Base-by-base conservation (phyloP, 2,888 invertebrate genomes). In the Lycaena phlaeas region DNA sequence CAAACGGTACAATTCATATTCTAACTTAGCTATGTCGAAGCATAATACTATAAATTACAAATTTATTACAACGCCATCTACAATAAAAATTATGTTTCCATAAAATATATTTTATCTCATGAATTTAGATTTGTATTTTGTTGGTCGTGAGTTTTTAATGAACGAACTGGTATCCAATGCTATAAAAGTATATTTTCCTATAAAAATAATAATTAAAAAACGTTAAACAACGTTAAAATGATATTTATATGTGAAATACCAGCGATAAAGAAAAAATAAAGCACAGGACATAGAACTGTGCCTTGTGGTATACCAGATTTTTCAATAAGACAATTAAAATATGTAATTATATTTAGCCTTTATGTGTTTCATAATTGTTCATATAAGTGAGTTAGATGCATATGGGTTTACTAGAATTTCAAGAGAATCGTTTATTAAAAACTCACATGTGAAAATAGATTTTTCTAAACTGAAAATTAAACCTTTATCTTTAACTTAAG, bases 31-130 rank as follows among this genome's bases (percentile, higher is more conserved):
- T 79, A 82, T 76, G 72, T 77, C 54, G 74, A 78, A 75, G 72
- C 75, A 75, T 78, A 65, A 68, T 71, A 73, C 71, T 77, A 79
- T 81, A 76, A 74, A 74, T 81, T 78, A 77, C 74, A 78, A 66
- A 70, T 75, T 76, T 75, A 70, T 76, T 79, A 82, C 70, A 69
- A 59, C 59, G 50, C 56, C 48, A 58, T 53, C 68, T 71, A 72
- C 55, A 50, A 50, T 52, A 49, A 42, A 45, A 43, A 22, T 29
- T 7, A 29, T 34, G 12, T 34, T 22, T 22, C 9, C 10, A 22
- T 22, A 34, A 34, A 34, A 22, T 34, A 34, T 22, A 22, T 22
- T 18, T 22, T 9, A 22, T 22, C 22, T 22, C 7, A 9, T 22
- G 22, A 22, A 4, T 22, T 22, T 22, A 22, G 2, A 22, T 22